phyloP scores from a whole-genome alignment of 2,888 invertebrate species.

The Drosophila melanosoma region DNA sequence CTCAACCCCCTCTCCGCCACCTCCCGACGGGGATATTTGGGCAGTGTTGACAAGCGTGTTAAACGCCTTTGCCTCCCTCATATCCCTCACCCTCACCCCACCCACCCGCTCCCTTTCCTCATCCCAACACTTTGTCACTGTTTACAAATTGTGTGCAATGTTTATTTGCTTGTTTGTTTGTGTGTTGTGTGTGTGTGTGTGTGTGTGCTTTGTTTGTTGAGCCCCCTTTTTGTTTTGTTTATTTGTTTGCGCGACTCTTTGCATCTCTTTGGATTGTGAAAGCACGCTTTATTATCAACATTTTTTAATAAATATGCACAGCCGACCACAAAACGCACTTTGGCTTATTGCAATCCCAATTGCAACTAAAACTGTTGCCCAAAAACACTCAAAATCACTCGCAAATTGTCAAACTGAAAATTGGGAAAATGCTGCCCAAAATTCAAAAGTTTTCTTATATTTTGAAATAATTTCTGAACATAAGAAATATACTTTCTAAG shows the following conservation, averaged over 20 bases:
- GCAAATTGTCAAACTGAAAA: background rate
- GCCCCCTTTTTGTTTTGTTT: conserved; percentile 13
- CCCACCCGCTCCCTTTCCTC: background rate
- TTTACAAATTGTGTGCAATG: conserved; percentile 66
- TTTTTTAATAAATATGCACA: conserved; percentile 66
- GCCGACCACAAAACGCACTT: conserved; percentile 71
- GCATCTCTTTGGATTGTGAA: conserved; percentile 3
- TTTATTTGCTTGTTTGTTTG: conserved; percentile 43
- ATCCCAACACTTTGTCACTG: conserved; percentile 40
- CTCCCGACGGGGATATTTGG: conserved; percentile 54
- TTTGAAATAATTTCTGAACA: too few relatives aligned
- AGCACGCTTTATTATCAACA: conserved; percentile 44
- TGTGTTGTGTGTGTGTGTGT: conserved; percentile 6
- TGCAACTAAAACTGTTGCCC: conserved; percentile 55
- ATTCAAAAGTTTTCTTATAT: too few relatives aligned
- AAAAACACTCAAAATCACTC: background rate
- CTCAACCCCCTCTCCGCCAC: background rate
- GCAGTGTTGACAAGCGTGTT: conserved; percentile 68
- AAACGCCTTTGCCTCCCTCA: conserved; percentile 25
- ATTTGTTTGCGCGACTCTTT: conserved; percentile 8
- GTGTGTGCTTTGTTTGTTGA: conserved; percentile 1
- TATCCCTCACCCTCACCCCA: conserved; percentile 2
- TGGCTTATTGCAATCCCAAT: conserved; percentile 72
- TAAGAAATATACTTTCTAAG: too few relatives aligned
- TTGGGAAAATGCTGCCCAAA: background rate